Evolutionary conservation across 1,140 invertebrate species (phyloP).

Genomic region (Neodiprion fabricii): DNA sequence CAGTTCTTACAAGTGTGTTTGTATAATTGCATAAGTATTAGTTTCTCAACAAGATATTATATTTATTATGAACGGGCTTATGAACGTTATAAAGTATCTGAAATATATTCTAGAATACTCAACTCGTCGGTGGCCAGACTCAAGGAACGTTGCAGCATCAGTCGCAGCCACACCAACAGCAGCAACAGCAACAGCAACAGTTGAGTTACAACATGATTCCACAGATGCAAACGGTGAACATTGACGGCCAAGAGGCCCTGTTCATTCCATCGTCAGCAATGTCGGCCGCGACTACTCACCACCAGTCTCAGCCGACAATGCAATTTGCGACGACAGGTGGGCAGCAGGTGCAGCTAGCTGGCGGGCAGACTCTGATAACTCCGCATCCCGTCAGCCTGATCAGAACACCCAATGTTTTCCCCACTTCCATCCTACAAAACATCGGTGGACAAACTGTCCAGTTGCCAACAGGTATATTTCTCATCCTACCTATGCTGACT

Average conservation of each 20-base stretch:
- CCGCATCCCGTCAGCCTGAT: slow-evolving; percentile 64
- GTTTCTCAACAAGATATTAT: slow-evolving; percentile 9
- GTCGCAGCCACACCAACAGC: slow-evolving; percentile 52
- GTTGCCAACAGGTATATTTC: slow-evolving; percentile 52
- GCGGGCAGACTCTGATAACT: slow-evolving; percentile 58
- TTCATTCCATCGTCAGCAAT: slow-evolving; percentile 77
- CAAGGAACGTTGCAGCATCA: slow-evolving; percentile 44
- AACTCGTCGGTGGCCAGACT: slow-evolving; percentile 50
- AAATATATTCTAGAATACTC: slow-evolving; percentile 43
- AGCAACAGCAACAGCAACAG: slow-evolving; percentile 60
- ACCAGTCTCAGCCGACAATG: slow-evolving; percentile 54
- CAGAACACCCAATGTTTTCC: slow-evolving; percentile 54
- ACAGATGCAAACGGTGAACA: slow-evolving; percentile 87
- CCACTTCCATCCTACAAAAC: slow-evolving; percentile 59
- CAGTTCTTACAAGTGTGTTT: slow-evolving; percentile 62
- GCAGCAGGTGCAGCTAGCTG: slow-evolving; percentile 61
- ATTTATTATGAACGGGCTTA: slow-evolving; percentile 11
- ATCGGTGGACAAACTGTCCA: slow-evolving; percentile 60
- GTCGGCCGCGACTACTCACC: slow-evolving; percentile 47
- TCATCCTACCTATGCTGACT: slow-evolving; percentile 6
- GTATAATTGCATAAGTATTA: slow-evolving; percentile 11
- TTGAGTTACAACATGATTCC: slow-evolving; percentile 70
- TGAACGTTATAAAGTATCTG: slow-evolving; percentile 2
- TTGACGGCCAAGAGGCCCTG: slow-evolving; percentile 91
- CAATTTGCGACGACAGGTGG: slow-evolving; percentile 56